These are phyloP conservation scores for Pollimyrus isidori DNA, from an alignment of 2,113 vertebrate genomes.

Conservation along the genomic window DNA sequence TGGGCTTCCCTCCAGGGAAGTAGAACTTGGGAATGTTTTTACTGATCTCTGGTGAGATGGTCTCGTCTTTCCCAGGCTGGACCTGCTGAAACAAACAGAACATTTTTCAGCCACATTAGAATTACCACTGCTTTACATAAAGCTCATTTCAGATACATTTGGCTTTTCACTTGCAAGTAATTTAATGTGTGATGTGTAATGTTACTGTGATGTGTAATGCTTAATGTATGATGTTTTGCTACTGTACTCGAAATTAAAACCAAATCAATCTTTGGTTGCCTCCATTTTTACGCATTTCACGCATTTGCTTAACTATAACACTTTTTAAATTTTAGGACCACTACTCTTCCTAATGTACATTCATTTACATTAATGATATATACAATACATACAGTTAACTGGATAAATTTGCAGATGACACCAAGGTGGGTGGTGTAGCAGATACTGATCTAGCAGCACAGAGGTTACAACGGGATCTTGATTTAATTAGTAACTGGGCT, in stretches of 20 bases:
- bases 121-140: slow-evolving; percentile 24
- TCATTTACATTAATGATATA: too few species aligned
- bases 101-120: slow-evolving; percentile 21
- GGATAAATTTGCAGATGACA: too few species aligned
- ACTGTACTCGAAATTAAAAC: not conserved
- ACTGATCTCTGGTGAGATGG: slow-evolving; percentile 67
- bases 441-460: too few species aligned
- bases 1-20: slow-evolving; percentile 79
- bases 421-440: too few species aligned
- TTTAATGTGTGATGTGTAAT: not conserved
- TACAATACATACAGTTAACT: too few species aligned
- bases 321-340: too few species aligned
- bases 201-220: not conserved
- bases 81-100: slow-evolving; percentile 61
- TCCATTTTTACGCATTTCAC: not conserved
- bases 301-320: not conserved
- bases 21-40: slow-evolving; percentile 89
- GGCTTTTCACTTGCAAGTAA: slow-evolving; percentile 29
- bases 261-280: not conserved
- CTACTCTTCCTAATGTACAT: too few species aligned
- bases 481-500: too few species aligned
- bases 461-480: too few species aligned
- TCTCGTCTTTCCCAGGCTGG: slow-evolving; percentile 76
- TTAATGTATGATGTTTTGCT: not conserved
- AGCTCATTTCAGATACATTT: slow-evolving; percentile 8